Percentiles rank a stretch among this genome's conserved stretches.
These are phyloP conservation scores for Lepidocolaptes lacrymiger DNA, from an alignment of 2,797 vertebrate genomes.

Conservation along the genomic window DNA sequence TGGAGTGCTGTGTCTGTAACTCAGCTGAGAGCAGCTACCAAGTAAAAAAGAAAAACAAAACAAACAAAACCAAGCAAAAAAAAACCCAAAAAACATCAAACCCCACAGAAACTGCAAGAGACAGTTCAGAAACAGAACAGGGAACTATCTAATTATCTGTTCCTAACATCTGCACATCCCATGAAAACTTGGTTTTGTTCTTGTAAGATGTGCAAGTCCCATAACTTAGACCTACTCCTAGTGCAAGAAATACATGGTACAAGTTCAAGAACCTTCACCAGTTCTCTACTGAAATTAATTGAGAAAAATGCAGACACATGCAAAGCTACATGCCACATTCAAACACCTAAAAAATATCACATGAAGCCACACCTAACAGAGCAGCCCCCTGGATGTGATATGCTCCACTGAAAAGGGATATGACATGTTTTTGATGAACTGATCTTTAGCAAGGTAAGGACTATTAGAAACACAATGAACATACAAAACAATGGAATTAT, in stretches of 20 bases:
- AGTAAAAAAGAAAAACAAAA: background rate
- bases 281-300: background rate
- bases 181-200: background rate
- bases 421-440: background rate
- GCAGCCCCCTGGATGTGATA: background rate
- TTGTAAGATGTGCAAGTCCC: background rate
- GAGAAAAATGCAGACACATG: background rate
- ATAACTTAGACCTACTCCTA: background rate
- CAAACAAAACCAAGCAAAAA: background rate
- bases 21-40: background rate
- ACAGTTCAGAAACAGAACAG: background rate
- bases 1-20: background rate
- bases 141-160: background rate
- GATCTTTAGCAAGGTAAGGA: background rate
- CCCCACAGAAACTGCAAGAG: background rate
- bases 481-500: background rate
- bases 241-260: background rate
- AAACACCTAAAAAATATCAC: background rate
- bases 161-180: accelerated
- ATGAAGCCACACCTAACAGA: background rate
- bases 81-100: background rate
- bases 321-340: background rate
- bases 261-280: background rate
- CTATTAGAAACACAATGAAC: background rate
- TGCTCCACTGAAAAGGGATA: background rate